Evolutionary conservation across 2,797 vertebrate genomes (phyloP).

Genomic region (Clarias laeviceps): DNA sequence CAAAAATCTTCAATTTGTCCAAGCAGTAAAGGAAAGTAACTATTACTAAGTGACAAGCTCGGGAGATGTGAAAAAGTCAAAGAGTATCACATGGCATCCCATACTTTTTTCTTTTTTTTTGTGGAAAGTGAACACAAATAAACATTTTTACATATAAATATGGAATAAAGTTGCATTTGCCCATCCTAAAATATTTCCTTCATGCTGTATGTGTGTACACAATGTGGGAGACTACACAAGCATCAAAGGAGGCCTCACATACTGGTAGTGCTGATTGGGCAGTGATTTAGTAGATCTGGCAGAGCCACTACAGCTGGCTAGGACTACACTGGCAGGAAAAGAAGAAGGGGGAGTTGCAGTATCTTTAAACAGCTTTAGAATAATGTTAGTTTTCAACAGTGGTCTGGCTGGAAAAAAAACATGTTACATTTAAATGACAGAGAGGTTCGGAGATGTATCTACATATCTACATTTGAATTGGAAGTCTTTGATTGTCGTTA

Average conservation of each 20-base stretch:
- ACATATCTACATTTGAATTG: background rate
- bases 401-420: background rate
- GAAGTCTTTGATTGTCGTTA: background rate
- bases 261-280: constrained; percentile 46
- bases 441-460: background rate
- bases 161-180: background rate
- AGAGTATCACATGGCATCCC: background rate
- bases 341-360: background rate
- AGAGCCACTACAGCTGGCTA: constrained; percentile 7
- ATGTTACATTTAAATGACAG: background rate
- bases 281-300: constrained; percentile 30
- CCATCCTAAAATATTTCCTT: background rate
- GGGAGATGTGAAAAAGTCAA: background rate
- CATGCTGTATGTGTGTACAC: background rate
- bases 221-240: constrained; percentile 18
- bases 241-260: constrained; percentile 39
- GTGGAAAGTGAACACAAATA: background rate
- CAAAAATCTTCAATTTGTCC: background rate
- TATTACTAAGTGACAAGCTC: background rate
- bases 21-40: background rate
- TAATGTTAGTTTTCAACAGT: constrained; percentile 23
- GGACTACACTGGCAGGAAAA: constrained; percentile 1
- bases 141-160: too few relatives aligned
- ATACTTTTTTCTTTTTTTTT: background rate
- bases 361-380: constrained; percentile 10